Evolutionary conservation across 2,797 vertebrate genomes (phyloP).

Genomic region (Anas bahamensis): DNA sequence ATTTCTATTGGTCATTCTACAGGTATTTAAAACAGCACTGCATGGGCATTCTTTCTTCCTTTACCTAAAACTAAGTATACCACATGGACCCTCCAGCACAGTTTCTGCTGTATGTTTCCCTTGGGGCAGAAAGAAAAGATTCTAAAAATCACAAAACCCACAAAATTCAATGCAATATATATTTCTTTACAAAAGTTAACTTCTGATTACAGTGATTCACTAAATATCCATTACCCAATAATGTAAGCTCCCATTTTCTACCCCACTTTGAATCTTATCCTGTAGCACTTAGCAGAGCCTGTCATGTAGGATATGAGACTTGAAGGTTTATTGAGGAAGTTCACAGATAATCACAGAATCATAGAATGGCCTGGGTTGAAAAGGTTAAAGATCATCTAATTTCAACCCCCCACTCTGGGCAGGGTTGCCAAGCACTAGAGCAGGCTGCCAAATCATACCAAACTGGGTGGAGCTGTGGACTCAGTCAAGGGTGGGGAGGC

Average conservation of each 20-base stretch:
- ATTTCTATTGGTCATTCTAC: not conserved
- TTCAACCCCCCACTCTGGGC: too few relatives aligned
- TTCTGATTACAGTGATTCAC: not conserved
- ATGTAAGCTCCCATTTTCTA: not conserved
- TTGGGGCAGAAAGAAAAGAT: not conserved
- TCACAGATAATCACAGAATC: too few relatives aligned
- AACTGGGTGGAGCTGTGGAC: too few relatives aligned
- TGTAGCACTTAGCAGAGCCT: accelerated
- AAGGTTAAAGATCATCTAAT: too few relatives aligned
- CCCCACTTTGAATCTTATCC: not conserved
- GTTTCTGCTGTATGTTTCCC: not conserved
- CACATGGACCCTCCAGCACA: not conserved
- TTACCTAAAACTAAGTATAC: not conserved
- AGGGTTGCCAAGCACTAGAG: too few relatives aligned
- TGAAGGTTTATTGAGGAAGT: too few relatives aligned
- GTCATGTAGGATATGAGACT: not conserved
- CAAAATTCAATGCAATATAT: not conserved
- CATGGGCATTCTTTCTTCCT: not conserved
- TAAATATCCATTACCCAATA: not conserved
- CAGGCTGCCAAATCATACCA: too few relatives aligned
- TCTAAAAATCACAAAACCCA: not conserved
- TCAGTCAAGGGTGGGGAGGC: too few relatives aligned
- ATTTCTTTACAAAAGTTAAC: not conserved
- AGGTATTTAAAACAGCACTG: not conserved
- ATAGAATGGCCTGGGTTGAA: too few relatives aligned